Evolutionary conservation across 2,113 vertebrate genomes (phyloP).

Genomic region (Melanostigma gelatinosum): DNA sequence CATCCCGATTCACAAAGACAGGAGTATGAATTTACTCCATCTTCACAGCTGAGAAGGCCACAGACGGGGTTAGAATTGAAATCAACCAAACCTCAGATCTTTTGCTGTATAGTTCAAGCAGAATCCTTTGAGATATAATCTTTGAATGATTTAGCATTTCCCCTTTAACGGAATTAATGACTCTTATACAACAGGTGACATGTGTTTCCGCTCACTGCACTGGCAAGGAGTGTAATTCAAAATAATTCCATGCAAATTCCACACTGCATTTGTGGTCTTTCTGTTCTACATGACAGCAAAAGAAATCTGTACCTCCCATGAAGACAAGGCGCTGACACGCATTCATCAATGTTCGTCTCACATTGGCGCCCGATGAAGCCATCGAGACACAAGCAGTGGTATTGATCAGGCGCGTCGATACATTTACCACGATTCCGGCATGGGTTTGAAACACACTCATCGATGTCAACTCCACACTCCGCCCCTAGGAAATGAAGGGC

Average conservation of each 20-base stretch:
- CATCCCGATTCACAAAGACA: constrained; percentile 85
- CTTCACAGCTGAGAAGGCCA: constrained; percentile 82
- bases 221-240: constrained; percentile 78
- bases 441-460: constrained; percentile 83
- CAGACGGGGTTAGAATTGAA: constrained; percentile 28
- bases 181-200: constrained; percentile 73
- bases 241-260: constrained; percentile 72
- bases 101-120: constrained; percentile 2
- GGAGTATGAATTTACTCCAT: constrained; percentile 78
- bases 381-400: constrained; percentile 80
- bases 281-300: constrained; percentile 34
- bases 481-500: constrained; percentile 74
- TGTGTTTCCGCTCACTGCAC: constrained; percentile 56
- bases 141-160: constrained; percentile 72
- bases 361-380: constrained; percentile 83
- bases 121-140: constrained; percentile 12
- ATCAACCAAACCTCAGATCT: neutral
- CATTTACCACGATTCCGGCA: constrained; percentile 84
- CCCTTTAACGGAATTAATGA: constrained; percentile 77
- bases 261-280: constrained; percentile 49
- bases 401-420: constrained; percentile 79
- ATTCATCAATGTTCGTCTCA: constrained; percentile 85
- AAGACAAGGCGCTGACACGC: constrained; percentile 85
- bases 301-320: constrained; percentile 83
- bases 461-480: constrained; percentile 81